These are phyloP conservation scores for Nicator chloris DNA, from an alignment of 2,113 vertebrate genomes.

Conservation along the genomic window DNA sequence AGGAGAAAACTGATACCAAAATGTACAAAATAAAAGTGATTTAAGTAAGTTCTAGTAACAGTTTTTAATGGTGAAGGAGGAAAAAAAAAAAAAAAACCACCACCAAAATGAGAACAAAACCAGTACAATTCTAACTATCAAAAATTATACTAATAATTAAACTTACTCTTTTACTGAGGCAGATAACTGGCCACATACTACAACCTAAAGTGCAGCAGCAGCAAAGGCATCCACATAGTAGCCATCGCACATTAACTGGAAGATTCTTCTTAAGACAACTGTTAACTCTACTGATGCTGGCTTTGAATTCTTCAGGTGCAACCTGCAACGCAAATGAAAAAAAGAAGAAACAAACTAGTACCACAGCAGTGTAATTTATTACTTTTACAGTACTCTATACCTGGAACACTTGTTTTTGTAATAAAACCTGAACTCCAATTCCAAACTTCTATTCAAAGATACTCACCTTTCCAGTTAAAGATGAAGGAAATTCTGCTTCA, in stretches of 20 bases:
- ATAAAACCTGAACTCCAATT: not conserved
- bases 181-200: slow-evolving; percentile 99
- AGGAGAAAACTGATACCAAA: not conserved
- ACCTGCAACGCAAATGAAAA: slow-evolving; percentile 73
- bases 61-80: not conserved
- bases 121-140: not conserved
- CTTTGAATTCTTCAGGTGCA: slow-evolving; percentile 97
- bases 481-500: slow-evolving; percentile 97
- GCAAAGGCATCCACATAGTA: slow-evolving; percentile 97
- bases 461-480: slow-evolving; percentile 97
- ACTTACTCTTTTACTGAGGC: slow-evolving; percentile 99
- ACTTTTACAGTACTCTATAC: not conserved
- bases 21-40: not conserved
- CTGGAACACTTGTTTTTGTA: not conserved
- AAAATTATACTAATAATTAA: slow-evolving; percentile 8
- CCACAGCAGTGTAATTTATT: not conserved
- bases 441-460: not conserved
- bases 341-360: not conserved
- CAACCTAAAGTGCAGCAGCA: slow-evolving; percentile 98
- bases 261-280: slow-evolving; percentile 96
- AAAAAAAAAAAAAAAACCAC: not conserved
- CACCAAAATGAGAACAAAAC: not conserved
- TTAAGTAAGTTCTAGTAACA: not conserved
- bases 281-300: slow-evolving; percentile 95
- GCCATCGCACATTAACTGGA: slow-evolving; percentile 96